Evolutionary conservation across 2,888 invertebrate species (phyloP).

Genomic region (Dendrolimus pini): DNA sequence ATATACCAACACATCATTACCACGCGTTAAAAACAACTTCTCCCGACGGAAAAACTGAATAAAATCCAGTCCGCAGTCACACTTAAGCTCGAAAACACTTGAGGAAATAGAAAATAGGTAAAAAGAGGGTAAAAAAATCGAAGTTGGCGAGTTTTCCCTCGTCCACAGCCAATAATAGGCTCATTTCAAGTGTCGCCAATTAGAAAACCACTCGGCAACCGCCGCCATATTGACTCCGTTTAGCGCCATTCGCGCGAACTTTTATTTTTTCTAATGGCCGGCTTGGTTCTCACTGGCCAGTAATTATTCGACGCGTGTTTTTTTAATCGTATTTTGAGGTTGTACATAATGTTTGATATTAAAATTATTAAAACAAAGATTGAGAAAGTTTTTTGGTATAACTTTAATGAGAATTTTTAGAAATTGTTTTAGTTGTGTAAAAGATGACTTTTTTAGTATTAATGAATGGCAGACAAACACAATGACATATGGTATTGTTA

Average conservation of each 20-base stretch:
- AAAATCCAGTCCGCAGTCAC: background rate
- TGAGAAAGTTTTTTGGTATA: no score
- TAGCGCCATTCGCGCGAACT: background rate
- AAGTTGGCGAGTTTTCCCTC: slow-evolving; percentile 7
- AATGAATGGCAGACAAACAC: no score
- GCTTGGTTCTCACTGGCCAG: background rate
- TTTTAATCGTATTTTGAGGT: background rate
- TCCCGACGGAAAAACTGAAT: background rate
- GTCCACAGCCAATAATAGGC: slow-evolving; percentile 20
- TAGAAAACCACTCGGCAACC: slow-evolving; percentile 19
- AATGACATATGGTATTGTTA: no score
- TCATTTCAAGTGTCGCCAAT: slow-evolving; percentile 26
- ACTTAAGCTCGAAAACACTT: background rate
- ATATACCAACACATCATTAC: background rate
- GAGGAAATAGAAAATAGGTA: background rate
- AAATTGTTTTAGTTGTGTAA: no score
- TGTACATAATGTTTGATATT: no score
- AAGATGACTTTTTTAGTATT: no score
- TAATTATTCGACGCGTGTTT: background rate
- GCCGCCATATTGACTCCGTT: slow-evolving; percentile 1
- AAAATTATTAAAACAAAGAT: no score
- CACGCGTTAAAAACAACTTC: background rate
- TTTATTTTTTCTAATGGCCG: background rate
- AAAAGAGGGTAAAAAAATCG: slow-evolving; percentile 2
- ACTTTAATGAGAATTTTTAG: no score